Evolutionary conservation across 2,888 invertebrate species (phyloP).

Genomic region (Papilio gigon): DNA sequence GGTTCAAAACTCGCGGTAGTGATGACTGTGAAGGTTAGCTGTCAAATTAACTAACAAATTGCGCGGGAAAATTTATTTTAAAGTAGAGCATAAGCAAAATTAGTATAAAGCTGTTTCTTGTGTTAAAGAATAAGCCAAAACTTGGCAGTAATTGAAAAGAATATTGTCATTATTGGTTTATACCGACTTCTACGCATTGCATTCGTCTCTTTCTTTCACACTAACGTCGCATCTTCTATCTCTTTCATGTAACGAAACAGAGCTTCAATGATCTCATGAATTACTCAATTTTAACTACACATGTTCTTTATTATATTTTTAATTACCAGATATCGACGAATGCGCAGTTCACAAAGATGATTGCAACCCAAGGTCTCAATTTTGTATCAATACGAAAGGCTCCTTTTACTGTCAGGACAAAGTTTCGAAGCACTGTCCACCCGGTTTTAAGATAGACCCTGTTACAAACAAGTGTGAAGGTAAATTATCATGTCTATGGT

Average conservation of each 20-base stretch:
- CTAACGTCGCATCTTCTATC: background rate
- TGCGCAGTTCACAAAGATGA: conserved; percentile 84
- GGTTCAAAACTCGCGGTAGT: conserved; percentile 68
- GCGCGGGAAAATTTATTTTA: background rate
- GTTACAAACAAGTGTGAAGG: conserved; percentile 82
- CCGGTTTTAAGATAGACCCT: conserved; percentile 84
- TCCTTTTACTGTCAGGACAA: conserved; percentile 86
- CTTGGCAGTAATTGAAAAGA: too few relatives aligned
- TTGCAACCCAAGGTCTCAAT: conserved; percentile 84
- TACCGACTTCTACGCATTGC: too few relatives aligned
- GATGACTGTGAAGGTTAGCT: conserved; percentile 78
- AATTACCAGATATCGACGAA: conserved; percentile 88
- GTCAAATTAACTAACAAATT: background rate
- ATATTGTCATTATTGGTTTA: too few relatives aligned
- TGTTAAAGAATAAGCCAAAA: too few relatives aligned
- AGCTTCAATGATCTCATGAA: too few relatives aligned
- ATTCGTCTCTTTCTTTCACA: background rate
- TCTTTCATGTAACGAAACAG: too few relatives aligned
- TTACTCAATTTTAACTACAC: too few relatives aligned
- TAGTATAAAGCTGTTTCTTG: too few relatives aligned
- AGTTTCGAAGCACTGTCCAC: conserved; percentile 82
- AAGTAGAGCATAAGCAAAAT: too few relatives aligned
- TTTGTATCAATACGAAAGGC: conserved; percentile 87
- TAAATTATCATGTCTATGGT: too few relatives aligned
- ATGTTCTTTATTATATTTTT: too few relatives aligned